phyloP scores from a whole-genome alignment of 2,113 vertebrate genomes.

The Eira barbara region DNA sequence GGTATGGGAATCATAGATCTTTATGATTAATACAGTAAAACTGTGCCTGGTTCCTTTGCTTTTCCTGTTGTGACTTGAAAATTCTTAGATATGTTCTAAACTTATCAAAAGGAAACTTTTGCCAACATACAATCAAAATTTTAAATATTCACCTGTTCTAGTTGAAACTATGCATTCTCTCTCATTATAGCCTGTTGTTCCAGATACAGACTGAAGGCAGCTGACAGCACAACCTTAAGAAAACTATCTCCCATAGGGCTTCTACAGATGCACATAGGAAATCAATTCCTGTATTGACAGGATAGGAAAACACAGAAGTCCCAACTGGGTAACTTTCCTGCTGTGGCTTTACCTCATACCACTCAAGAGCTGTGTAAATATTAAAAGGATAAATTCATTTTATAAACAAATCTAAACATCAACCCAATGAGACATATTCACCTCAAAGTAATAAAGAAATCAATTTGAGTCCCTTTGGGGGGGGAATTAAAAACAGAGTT shows the following conservation, averaged over 20 bases:
- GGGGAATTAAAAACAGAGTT: conserved; percentile 35
- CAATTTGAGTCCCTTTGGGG: not conserved
- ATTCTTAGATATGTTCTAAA: conserved; percentile 10
- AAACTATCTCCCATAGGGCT: conserved; percentile 61
- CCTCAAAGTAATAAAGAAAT: conserved; percentile 32
- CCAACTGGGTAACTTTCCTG: conserved; percentile 22
- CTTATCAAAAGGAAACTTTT: conserved; percentile 22
- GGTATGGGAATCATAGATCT: conserved; percentile 48
- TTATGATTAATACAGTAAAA: conserved; percentile 48
- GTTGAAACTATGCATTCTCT: conserved; percentile 7
- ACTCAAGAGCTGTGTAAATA: conserved; percentile 51
- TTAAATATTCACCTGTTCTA: conserved; percentile 56
- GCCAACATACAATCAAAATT: conserved; percentile 21
- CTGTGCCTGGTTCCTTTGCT: not conserved
- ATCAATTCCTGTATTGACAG: conserved; percentile 70
- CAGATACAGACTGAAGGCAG: conserved; percentile 14
- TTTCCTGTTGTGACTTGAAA: conserved; percentile 51
- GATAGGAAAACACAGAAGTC: conserved; percentile 53
- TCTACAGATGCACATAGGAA: conserved; percentile 64
- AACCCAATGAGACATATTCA: conserved; percentile 7
- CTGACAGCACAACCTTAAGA: conserved; percentile 45
- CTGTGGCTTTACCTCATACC: conserved; percentile 40
- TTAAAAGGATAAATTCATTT: conserved; percentile 46
- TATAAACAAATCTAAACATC: conserved; percentile 31
- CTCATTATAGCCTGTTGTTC: conserved; percentile 29